Base-by-base conservation (phyloP, 2,888 invertebrate genomes). In the Cheilosia pagana region DNA sequence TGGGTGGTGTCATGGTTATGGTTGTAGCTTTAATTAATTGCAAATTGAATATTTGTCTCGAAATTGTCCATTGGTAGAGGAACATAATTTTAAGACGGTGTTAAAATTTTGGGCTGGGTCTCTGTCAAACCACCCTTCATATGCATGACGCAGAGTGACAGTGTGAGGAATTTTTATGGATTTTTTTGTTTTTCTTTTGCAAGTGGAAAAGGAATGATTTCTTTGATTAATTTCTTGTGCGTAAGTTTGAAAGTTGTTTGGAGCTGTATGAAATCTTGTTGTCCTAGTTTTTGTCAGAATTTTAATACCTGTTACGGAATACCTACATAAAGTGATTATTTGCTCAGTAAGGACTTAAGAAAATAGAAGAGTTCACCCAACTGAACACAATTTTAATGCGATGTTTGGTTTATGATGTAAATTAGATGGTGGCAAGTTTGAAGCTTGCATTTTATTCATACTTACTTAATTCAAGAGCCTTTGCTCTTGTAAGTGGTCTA, bases 161-260 rank as follows among this genome's bases (percentile, higher is more conserved):
- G 57, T 41, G 21, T 45, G 55, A 50, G 57, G 68, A 63, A 74
- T 83, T 78, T 72, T 62, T 21, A 71, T 72, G 31, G 48, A 62
- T 77, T 28, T 8, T 28, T 8, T 28, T 28, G 8, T 35, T 12
- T 35, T 35, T 35, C 3, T 35, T 4, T 14, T 35, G 16, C 16
- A 62, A 70, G 50, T 57, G 21, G 6, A 39, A 41, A 25, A 25
- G 19, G 14, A 70, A 39, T 57, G 21, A 48, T 21, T 55, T 53
- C 8, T 70, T n/a, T 19, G n/a, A 19, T 28, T 43, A 59, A 31
- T 59, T 59, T 68, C 23, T 39, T 50, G 35, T 31, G 65, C 8
- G 65, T 43, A 60, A 21, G 71, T 65, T 81, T 23, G 81, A 81
- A 81, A 81, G 81, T 81, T 81, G 81, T 76, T 81, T 71, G 52